Base-by-base conservation (phyloP, 2,888 invertebrate species). In the Folsomia manolachei region DNA sequence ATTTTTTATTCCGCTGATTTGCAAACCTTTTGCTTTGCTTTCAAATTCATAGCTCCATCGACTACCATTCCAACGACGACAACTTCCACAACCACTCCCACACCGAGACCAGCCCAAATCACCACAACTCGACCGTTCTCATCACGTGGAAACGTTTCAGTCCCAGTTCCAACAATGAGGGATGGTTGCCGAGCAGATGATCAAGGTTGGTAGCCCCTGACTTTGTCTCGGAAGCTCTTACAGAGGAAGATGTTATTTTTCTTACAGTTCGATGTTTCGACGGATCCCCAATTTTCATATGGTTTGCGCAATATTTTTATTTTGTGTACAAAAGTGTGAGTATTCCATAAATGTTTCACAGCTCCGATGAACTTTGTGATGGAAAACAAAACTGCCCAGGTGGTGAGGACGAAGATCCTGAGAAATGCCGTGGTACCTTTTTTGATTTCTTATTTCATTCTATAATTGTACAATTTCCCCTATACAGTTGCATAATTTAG, bases 151-250 rank as follows among this genome's bases (percentile, higher is more conserved):
- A 14, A 14, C 7, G 4, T 14, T 39, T 39, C 39, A 4, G 39
- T 39, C 14, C 39, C 39, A 14, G 7, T 9, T n/a, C 19, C n/a
- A 4, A 11, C 21, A 11, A 4, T 7, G 4, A 60, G 25, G 39
- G 69, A 64, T 21, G 71, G 72, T 18, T 80, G 80, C 69, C 73
- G 80, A 66, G 80, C 80, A 27, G 80, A 80, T 75, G 80, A 80
- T 71, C 80, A 80, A 78, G n/a, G n/a, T n/a, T n/a, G n/a, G n/a
- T n/a, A n/a, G n/a, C n/a, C n/a, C n/a, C n/a, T n/a, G n/a, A n/a
- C n/a, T n/a, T n/a, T n/a, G n/a, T n/a, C n/a, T n/a, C n/a, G n/a
- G n/a, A n/a, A n/a, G n/a, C n/a, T n/a, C n/a, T n/a, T n/a, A n/a
- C n/a, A n/a, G n/a, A n/a, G n/a, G n/a, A n/a, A n/a, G n/a, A n/a